phyloP scores from a whole-genome alignment of 2,888 invertebrate genomes.

The Esperia sulphurella region DNA sequence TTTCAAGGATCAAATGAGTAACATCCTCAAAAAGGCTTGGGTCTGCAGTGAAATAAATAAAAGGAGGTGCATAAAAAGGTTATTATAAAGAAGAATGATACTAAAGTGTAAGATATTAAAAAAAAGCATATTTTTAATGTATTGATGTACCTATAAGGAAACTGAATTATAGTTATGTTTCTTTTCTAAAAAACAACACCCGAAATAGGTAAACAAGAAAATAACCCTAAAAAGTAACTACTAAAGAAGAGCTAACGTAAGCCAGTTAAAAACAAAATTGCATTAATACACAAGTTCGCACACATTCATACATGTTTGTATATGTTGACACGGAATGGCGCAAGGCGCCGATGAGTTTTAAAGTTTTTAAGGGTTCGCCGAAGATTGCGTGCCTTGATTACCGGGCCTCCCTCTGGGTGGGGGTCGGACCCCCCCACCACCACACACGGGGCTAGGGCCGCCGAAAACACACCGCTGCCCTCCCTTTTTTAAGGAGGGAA shows the following conservation, averaged over 20 bases:
- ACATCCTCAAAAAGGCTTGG: too few relatives aligned
- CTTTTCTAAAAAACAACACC: not conserved
- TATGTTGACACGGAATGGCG: slow-evolving; percentile 28
- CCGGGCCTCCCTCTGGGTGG: slow-evolving; percentile 50
- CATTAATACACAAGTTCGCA: slow-evolving; percentile 39
- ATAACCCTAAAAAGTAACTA: slow-evolving; percentile 6
- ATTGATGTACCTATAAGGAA: too few relatives aligned
- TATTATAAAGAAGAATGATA: too few relatives aligned
- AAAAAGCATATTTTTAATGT: too few relatives aligned
- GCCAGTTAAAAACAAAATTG: slow-evolving; percentile 35
- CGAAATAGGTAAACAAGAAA: not conserved
- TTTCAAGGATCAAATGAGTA: too few relatives aligned
- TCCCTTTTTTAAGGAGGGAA: slow-evolving; percentile 79
- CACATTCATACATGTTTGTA: slow-evolving; percentile 28
- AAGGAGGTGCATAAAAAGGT: too few relatives aligned
- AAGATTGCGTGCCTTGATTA: slow-evolving; percentile 83
- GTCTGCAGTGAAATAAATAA: too few relatives aligned
- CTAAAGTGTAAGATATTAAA: too few relatives aligned
- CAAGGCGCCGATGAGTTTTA: slow-evolving; percentile 77
- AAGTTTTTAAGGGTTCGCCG: slow-evolving; percentile 82
- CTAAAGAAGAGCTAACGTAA: slow-evolving; percentile 10
- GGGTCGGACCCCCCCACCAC: slow-evolving; percentile 27
- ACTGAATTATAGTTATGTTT: too few relatives aligned
- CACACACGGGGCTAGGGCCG: slow-evolving; percentile 51
- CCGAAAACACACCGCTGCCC: slow-evolving; percentile 65